phyloP scores from a whole-genome alignment of 2,113 vertebrate species.

The Clarias macrocephalus region DNA sequence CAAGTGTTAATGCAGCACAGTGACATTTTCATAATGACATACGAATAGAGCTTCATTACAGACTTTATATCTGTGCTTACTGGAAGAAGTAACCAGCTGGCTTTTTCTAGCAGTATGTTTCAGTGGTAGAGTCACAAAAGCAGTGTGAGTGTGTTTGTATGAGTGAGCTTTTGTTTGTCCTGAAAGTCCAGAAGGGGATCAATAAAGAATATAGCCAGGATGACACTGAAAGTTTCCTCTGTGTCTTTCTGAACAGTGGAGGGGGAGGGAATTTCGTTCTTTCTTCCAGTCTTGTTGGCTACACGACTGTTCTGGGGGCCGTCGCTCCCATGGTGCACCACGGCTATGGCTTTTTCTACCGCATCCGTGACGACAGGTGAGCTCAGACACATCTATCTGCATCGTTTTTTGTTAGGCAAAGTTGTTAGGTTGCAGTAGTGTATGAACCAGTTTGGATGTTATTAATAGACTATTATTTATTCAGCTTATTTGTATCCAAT shows the following conservation, averaged over 20 bases:
- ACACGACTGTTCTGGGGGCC: conserved; percentile 78
- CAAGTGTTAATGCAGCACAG: not conserved
- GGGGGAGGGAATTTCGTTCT: conserved; percentile 94
- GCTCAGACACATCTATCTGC: not conserved
- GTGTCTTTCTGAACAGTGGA: conserved; percentile 73
- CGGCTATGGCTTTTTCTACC: conserved; percentile 93
- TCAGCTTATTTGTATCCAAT: conserved; percentile 19
- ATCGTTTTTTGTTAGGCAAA: not conserved
- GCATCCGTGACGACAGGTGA: conserved; percentile 90
- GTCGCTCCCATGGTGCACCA: conserved; percentile 86
- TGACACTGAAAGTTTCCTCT: not conserved
- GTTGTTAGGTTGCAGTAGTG: not conserved
- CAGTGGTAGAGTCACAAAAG: not conserved
- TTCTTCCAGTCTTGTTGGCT: conserved; percentile 91
- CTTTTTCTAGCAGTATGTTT: not conserved
- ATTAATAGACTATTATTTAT: not conserved
- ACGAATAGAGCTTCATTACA: not conserved
- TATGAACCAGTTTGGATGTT: not conserved
- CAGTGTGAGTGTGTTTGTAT: not conserved
- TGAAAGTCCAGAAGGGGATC: not conserved
- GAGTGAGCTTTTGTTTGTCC: not conserved
- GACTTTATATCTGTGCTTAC: not conserved
- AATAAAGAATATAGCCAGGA: not conserved
- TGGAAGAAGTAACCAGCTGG: not conserved
- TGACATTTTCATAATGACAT: not conserved